Conservation (phyloP, 2,797 vertebrate species). For the Labroides dimidiatus region DNA sequence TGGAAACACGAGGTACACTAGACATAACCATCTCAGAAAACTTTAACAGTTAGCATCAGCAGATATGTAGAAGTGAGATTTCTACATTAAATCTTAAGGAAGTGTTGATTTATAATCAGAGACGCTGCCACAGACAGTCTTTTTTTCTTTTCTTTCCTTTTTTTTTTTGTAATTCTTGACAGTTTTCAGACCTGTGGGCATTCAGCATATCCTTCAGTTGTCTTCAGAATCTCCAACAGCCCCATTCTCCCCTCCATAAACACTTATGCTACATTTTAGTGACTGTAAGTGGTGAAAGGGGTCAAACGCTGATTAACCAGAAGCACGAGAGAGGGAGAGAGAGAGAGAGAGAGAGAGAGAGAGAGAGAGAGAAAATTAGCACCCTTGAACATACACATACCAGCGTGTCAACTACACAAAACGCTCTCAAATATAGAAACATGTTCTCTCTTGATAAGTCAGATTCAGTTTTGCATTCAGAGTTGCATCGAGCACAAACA, state of each 20-base stretch:
- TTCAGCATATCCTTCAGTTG: not conserved
- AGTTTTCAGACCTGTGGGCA: not conserved
- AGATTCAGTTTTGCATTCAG: not conserved
- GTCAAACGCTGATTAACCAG: conserved; percentile 30
- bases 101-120: not conserved
- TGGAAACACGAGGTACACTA: too few species aligned
- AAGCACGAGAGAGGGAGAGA: not conserved
- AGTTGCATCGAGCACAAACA: not conserved
- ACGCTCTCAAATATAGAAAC: not conserved
- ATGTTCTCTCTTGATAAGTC: not conserved
- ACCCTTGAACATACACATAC: not conserved
- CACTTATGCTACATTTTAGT: conserved; percentile 20
- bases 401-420: not conserved
- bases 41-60: too few species aligned
- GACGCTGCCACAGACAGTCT: not conserved
- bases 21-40: too few species aligned
- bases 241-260: conserved; percentile 3
- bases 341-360: not conserved
- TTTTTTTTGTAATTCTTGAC: too few species aligned
- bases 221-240: not conserved
- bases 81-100: too few species aligned
- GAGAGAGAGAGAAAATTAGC: not conserved
- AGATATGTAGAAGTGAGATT: too few species aligned
- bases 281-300: conserved; percentile 19
- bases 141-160: not conserved